A percentile compares a stretch with the other conserved stretches of the same genome.
Evolutionary conservation across 1,140 invertebrate genomes (phyloP).

Genomic region (Metopolophium dirhodum): DNA sequence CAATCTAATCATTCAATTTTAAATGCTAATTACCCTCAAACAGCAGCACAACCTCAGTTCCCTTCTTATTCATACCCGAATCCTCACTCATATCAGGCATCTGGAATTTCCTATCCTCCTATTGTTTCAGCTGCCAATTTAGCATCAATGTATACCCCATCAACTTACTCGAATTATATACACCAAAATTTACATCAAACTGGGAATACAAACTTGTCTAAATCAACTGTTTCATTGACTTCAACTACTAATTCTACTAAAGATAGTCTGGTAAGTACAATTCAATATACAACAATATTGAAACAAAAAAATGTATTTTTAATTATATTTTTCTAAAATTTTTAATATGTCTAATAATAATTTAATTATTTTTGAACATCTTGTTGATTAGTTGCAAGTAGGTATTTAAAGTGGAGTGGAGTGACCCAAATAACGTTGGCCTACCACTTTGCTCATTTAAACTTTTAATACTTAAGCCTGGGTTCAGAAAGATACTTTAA

Average conservation of each 20-base stretch:
- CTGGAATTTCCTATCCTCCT: slow-evolving; percentile 50
- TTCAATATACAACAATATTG: background rate
- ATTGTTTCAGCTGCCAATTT: slow-evolving; percentile 45
- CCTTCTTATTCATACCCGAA: slow-evolving; percentile 43
- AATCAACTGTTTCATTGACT: slow-evolving; percentile 38
- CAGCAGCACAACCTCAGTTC: slow-evolving; percentile 19
- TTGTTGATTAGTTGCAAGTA: background rate
- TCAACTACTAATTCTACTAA: slow-evolving; percentile 47
- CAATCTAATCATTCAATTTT: slow-evolving; percentile 52
- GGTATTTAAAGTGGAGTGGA: background rate
- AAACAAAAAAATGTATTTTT: background rate
- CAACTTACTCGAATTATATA: slow-evolving; percentile 42
- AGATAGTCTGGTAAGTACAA: slow-evolving; percentile 35
- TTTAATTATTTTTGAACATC: background rate
- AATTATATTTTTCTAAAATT: background rate
- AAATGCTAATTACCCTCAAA: slow-evolving; percentile 55
- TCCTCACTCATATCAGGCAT: slow-evolving; percentile 50
- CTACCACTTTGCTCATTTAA: too few relatives aligned
- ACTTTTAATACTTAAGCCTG: too few relatives aligned
- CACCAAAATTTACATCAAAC: slow-evolving; percentile 53
- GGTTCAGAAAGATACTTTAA: too few relatives aligned
- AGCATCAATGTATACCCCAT: slow-evolving; percentile 53
- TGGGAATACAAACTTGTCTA: slow-evolving; percentile 41
- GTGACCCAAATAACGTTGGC: too few relatives aligned
- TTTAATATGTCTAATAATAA: background rate